Conservation (phyloP, 1,140 invertebrate genomes). For the Coptotermes formosanus region DNA sequence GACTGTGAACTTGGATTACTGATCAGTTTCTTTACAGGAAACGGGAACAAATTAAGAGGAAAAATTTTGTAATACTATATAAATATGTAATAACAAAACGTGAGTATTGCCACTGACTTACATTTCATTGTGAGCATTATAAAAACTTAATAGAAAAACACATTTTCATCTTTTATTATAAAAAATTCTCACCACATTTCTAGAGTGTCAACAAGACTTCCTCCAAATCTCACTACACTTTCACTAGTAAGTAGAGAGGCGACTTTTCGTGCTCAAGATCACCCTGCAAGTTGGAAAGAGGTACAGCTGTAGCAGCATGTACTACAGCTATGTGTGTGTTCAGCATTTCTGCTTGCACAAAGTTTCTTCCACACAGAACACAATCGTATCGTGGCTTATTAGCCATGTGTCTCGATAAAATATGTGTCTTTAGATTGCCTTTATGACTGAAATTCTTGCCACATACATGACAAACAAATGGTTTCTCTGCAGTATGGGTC, state of each 20-base stretch:
- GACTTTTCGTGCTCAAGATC: background rate
- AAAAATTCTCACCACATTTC: background rate
- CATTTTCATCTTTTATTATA: background rate
- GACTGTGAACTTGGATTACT: too few species aligned
- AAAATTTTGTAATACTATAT: background rate
- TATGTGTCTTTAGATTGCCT: conserved; percentile 2
- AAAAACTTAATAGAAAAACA: background rate
- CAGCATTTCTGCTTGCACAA: background rate
- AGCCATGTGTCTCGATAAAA: background rate
- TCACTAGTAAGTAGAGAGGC: background rate
- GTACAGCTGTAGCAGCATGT: background rate
- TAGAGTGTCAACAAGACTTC: background rate
- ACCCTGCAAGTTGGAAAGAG: background rate
- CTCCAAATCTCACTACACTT: background rate
- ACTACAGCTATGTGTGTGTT: background rate
- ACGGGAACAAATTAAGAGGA: background rate
- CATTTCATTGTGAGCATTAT: background rate
- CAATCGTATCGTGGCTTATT: background rate
- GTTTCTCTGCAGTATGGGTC: background rate
- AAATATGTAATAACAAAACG: background rate
- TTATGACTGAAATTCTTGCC: conserved; percentile 11
- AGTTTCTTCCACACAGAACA: conserved; percentile 8
- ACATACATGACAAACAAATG: background rate
- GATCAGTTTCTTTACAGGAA: too few species aligned
- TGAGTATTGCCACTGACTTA: background rate